Evolutionary conservation across 1,140 invertebrate genomes (phyloP).

Genomic region (Spodoptera litura): DNA sequence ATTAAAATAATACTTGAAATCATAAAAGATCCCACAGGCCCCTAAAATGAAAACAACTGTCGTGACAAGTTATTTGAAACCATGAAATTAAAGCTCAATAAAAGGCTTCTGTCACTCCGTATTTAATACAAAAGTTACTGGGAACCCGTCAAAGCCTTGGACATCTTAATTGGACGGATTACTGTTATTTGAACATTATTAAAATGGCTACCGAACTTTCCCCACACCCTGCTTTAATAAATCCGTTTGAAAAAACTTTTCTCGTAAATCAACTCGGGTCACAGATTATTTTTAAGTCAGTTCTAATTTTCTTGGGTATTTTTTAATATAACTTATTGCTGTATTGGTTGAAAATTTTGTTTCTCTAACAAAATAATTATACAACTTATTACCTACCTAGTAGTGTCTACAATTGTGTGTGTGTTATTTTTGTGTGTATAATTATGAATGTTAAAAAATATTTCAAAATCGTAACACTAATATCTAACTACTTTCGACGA

Average conservation of each 20-base stretch:
- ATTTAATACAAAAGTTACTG: not conserved
- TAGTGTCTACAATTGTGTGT: too few relatives aligned
- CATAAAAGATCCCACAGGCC: too few relatives aligned
- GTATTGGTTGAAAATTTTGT: constrained; percentile 8
- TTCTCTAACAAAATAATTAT: not conserved
- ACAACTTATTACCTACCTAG: too few relatives aligned
- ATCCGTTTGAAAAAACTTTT: constrained; percentile 52
- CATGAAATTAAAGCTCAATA: too few relatives aligned
- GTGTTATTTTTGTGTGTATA: too few relatives aligned
- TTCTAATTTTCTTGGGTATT: constrained; percentile 3
- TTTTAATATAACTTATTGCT: constrained; percentile 18
- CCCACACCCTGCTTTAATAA: constrained; percentile 46
- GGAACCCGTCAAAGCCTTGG: not conserved
- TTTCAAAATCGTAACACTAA: too few relatives aligned
- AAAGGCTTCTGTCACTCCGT: too few relatives aligned
- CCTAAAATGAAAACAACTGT: too few relatives aligned
- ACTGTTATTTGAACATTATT: constrained; percentile 44
- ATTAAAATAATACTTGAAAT: too few relatives aligned
- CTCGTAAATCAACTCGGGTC: constrained; percentile 54
- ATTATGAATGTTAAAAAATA: too few relatives aligned
- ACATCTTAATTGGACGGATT: constrained; percentile 51
- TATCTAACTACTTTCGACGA: too few relatives aligned
- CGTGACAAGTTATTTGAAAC: too few relatives aligned
- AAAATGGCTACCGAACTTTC: constrained; percentile 47
- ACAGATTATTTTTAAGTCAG: constrained; percentile 54